phyloP scores from a whole-genome alignment of 1,140 invertebrate species.

The Drosophila serrata region DNA sequence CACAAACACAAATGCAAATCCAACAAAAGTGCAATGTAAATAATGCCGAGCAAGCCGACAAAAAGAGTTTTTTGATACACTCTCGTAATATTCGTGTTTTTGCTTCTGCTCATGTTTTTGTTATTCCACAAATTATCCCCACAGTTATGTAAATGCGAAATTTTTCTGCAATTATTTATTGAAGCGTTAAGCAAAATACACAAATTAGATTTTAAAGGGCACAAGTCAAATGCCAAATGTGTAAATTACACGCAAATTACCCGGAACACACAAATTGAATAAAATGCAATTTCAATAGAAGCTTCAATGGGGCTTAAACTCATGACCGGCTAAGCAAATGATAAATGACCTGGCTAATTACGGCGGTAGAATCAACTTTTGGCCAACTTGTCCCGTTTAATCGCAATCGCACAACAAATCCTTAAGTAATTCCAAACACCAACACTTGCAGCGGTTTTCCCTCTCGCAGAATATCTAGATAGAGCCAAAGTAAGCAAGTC shows the following conservation, averaged over 20 bases:
- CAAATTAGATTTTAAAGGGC: slow-evolving; percentile 53
- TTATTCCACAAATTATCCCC: slow-evolving; percentile 59
- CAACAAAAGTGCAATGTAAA: slow-evolving; percentile 70
- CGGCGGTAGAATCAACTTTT: slow-evolving; percentile 30
- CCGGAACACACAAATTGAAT: slow-evolving; percentile 10
- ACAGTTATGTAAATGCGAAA: slow-evolving; percentile 53
- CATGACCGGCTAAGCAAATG: slow-evolving; percentile 23
- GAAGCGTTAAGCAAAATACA: slow-evolving; percentile 72
- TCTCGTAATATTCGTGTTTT: slow-evolving; percentile 5
- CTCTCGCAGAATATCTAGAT: slow-evolving; percentile 45
- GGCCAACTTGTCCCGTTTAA: slow-evolving; percentile 30
- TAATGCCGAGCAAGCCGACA: slow-evolving; percentile 39
- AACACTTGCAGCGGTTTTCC: slow-evolving; percentile 40
- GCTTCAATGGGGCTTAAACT: background rate
- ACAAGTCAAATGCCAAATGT: slow-evolving; percentile 20
- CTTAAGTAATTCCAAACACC: slow-evolving; percentile 8
- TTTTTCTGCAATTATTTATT: slow-evolving; percentile 59
- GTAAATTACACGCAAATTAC: slow-evolving; percentile 2
- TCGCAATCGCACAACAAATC: slow-evolving; percentile 59
- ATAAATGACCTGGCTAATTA: slow-evolving; percentile 71
- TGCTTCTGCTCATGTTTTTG: slow-evolving; percentile 29
- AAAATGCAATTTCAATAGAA: slow-evolving; percentile 10
- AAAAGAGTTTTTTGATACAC: slow-evolving; percentile 5
- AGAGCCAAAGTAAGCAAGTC: slow-evolving; percentile 68
- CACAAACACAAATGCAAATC: slow-evolving; percentile 49